These are phyloP conservation scores for Chloropsis hardwickii DNA, from an alignment of 2,113 vertebrate species.

Conservation along the genomic window DNA sequence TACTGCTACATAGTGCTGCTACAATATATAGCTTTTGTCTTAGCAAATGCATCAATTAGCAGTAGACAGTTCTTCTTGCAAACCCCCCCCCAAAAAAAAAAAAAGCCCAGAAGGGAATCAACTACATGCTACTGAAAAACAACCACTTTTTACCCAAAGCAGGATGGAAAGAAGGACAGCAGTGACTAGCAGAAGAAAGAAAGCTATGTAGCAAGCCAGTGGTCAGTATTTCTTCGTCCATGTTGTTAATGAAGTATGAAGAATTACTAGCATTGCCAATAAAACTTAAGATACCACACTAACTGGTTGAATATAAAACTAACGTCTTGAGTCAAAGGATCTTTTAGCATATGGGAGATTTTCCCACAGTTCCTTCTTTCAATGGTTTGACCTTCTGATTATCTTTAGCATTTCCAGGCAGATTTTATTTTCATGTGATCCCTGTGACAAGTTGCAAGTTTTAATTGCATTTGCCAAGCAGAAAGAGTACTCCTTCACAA, in stretches of 20 bases:
- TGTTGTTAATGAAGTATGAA: background rate
- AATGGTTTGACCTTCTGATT: background rate
- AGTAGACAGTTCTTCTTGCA: background rate
- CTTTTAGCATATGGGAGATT: background rate
- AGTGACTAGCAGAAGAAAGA: background rate
- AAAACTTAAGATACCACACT: background rate
- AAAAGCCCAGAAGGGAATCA: background rate
- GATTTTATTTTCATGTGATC: background rate
- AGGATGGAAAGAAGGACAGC: background rate
- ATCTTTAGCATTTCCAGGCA: background rate
- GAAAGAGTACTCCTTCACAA: background rate
- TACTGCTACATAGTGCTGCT: background rate
- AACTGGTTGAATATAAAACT: background rate
- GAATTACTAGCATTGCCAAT: background rate
- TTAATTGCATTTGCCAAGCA: background rate
- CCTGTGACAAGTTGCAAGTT: background rate
- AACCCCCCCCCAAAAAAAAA: background rate
- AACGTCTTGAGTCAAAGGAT: background rate
- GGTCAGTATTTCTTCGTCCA: background rate
- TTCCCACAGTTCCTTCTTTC: background rate
- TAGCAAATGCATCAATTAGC: background rate
- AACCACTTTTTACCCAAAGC: background rate
- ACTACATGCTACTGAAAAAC: background rate
- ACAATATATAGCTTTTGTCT: background rate
- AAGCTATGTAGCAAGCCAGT: background rate